Evolutionary conservation across 1,140 invertebrate species (phyloP).

Genomic region (Scylla paramamosain): DNA sequence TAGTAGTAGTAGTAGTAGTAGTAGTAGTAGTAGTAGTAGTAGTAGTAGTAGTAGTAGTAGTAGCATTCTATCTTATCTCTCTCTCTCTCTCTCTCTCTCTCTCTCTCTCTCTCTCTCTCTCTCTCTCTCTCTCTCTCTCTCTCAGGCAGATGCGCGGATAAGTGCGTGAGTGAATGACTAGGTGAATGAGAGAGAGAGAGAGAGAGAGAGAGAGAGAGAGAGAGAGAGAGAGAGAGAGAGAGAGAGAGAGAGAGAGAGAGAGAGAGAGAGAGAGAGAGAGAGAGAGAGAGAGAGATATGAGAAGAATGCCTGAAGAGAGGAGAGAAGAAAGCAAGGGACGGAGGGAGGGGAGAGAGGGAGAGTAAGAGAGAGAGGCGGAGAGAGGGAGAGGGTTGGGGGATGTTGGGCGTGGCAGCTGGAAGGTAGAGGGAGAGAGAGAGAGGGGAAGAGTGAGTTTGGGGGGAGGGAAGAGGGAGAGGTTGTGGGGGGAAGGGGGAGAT

Average conservation of each 20-base stretch:
- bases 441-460: not conserved
- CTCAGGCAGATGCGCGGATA: not conserved
- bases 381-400: not conserved
- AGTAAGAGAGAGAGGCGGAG: not conserved
- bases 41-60: conserved; percentile 4
- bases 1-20: not conserved
- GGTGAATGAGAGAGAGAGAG: not conserved
- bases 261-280: not conserved
- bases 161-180: not conserved
- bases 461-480: not conserved
- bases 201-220: too few relatives aligned
- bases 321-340: too few relatives aligned
- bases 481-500: not conserved
- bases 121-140: too few relatives aligned
- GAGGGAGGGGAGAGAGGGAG: not conserved
- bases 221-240: not conserved
- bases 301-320: not conserved
- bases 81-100: too few relatives aligned
- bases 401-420: too few relatives aligned
- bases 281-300: not conserved
- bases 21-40: conserved; percentile 20
- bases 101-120: too few relatives aligned
- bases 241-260: conserved; percentile 31
- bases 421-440: conserved; percentile 13
- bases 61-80: not conserved